Evolutionary conservation across 1,140 invertebrate genomes (phyloP), one percentile per base, ranked within the genome.

Genomic region (Papilio dardanus): DNA sequence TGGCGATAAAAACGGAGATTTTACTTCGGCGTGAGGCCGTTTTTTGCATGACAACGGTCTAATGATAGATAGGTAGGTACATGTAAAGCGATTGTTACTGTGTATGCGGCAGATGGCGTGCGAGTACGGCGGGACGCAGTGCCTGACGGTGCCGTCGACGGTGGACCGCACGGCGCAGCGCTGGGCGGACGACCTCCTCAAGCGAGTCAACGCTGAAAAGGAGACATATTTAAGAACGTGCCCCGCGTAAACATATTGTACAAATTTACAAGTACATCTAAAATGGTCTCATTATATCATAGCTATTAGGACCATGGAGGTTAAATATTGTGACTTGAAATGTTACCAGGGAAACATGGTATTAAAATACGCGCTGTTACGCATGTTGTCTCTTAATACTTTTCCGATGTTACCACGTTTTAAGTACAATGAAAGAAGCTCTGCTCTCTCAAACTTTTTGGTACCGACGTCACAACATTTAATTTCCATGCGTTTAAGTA

Each of bases 91-190:
- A n/a, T n/a, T n/a, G n/a, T n/a, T 33, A 37, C 35, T 12, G 35
- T 37, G 0, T 37, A 14, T 42, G 37, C 24, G 31, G 2, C 86
- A 92, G 91, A 86, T 88, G 14, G 84, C 84, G 1, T 92, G 91
- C 65, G 91, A 92, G 74, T 90, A 85, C 50, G 91, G 86, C 1
- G 91, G 90, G 31, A 79, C 86, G 81, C 86, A 88, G 58, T 93
- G 91, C 42, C 77, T 92, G 16, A 89, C 86, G 14, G 87, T 91
- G 12, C 90, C 91, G 2, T 93, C 90, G 3, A 89, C 86, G 3
- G 86, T 92, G 14, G 91, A 93, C 79, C 82, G 89, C 66, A 92
- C 90, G 0, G 89, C 91, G 1, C 91, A 93, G 74, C 83, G 90
- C 19, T 93, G 90, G 90, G 79, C 88, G 7, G 88, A 91, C 30